These are phyloP conservation scores for Piezodorus guildinii DNA, from an alignment of 1,140 invertebrate species.

Conservation along the genomic window DNA sequence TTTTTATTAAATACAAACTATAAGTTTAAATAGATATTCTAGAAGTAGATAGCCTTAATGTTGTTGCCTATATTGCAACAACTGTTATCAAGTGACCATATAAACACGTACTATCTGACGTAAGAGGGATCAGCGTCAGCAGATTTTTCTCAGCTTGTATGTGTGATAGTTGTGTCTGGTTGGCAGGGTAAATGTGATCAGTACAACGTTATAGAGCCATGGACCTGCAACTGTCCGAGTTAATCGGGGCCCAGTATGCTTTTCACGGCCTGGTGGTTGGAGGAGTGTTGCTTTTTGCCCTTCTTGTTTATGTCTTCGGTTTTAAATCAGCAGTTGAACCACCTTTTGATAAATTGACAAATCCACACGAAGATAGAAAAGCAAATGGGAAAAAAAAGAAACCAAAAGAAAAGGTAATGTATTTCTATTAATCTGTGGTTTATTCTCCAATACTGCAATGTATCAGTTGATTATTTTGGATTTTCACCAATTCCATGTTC, in stretches of 20 bases:
- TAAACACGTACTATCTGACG: constrained; percentile 15
- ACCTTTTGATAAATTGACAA: constrained; percentile 52
- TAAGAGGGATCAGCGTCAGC: constrained; percentile 12
- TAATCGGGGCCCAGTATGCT: constrained; percentile 43
- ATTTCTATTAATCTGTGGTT: neutral
- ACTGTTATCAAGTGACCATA: constrained; percentile 13
- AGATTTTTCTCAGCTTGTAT: neutral
- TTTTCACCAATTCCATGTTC: neutral
- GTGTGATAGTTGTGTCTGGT: constrained; percentile 1
- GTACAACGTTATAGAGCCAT: neutral
- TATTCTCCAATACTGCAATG: neutral
- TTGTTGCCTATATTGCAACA: too few species aligned
- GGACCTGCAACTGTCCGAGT: constrained; percentile 38
- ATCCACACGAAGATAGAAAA: constrained; percentile 45
- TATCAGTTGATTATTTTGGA: neutral
- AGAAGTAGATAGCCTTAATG: too few species aligned
- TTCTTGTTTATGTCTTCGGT: constrained; percentile 57
- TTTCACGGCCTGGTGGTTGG: constrained; percentile 50
- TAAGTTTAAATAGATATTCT: too few species aligned
- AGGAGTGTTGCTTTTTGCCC: constrained; percentile 34
- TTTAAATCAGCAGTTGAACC: constrained; percentile 60
- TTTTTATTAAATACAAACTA: too few species aligned
- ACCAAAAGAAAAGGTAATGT: constrained; percentile 53
- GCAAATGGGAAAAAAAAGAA: constrained; percentile 52
- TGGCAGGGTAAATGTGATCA: neutral